phyloP scores from a whole-genome alignment of 2,113 vertebrate genomes.

The Campylorhamphus procurvoides region DNA sequence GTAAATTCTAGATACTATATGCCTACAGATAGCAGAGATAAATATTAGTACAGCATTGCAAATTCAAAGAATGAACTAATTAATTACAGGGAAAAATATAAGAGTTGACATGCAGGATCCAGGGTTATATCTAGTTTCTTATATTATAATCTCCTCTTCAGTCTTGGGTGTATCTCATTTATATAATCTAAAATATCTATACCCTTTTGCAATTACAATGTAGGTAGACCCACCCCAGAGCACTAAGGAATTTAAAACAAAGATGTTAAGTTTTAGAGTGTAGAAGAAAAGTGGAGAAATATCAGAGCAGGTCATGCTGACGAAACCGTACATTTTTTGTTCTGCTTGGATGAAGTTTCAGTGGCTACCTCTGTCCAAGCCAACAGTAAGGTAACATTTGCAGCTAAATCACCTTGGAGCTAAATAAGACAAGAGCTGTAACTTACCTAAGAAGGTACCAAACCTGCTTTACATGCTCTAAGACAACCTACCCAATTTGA shows the following conservation, averaged over 20 bases:
- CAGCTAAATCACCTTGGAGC: background rate
- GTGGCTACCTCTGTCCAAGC: background rate
- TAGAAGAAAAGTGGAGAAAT: background rate
- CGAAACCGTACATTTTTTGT: background rate
- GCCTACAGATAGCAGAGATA: background rate
- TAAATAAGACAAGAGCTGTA: background rate
- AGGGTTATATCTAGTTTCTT: background rate
- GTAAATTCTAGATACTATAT: background rate
- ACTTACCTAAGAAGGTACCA: background rate
- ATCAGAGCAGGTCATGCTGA: background rate
- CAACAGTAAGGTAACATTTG: background rate
- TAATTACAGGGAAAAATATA: background rate
- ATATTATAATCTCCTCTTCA: background rate
- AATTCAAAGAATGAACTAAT: background rate
- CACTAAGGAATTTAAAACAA: background rate
- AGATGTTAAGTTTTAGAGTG: background rate
- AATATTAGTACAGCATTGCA: background rate
- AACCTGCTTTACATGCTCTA: background rate
- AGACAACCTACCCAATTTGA: background rate
- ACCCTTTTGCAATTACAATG: background rate
- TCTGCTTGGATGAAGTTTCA: background rate
- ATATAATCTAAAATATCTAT: background rate
- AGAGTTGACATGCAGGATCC: background rate
- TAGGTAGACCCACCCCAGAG: background rate
- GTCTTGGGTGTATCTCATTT: background rate